Base-by-base conservation (phyloP, 2,888 invertebrate genomes). In the Malachius bipustulatus region DNA sequence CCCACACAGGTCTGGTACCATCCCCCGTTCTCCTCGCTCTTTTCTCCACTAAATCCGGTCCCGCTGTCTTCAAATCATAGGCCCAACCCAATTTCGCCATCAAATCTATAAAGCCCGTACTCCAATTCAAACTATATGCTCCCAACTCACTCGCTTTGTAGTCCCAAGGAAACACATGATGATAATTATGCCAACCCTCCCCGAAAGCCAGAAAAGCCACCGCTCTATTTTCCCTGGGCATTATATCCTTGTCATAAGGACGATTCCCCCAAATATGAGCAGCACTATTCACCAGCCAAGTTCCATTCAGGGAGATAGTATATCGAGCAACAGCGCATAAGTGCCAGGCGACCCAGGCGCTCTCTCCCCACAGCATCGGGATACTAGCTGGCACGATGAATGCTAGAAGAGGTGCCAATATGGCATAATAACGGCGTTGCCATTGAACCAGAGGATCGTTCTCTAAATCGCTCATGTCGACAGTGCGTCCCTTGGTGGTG, bases 211-310 rank as follows among this genome's bases (percentile, higher is more conserved):
- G 75, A 28, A 83, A 60, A n/a, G 82, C 77, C 1, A 84, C 82
- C 3, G 73, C 63, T 4, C 75, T 56, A 50, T 77, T 82, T 52
- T 84, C 83, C 4, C 76, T 77, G 0, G 84, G 73, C 28, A 74
- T 77, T 24, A 84, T 78, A 41, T 55, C 82, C 81, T 71, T 79
- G 63, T 94, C 93, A 55, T 91, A 94, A 0, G 94, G 93, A 54
- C 78, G 79, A 48, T 78, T 76, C n/a, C 93, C 93, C 75, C 82
- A 91, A 69, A 88, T 75, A 58, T 94, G 94, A 0, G 94, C 93
- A 8, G 85, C 82, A 57, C 89, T 90, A 61, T 94, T 94, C n/a
- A 94, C 91, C 50, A 82, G 76, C 71, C 84, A 96, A 1, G 94
- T 94, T 46, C 87, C 82, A 63, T 96, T 89, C 4, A 96, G 71